Conservation (phyloP, 30 jellyfish, hydroid and myxozoan species). For the Haliclystus octoradiatus region DNA sequence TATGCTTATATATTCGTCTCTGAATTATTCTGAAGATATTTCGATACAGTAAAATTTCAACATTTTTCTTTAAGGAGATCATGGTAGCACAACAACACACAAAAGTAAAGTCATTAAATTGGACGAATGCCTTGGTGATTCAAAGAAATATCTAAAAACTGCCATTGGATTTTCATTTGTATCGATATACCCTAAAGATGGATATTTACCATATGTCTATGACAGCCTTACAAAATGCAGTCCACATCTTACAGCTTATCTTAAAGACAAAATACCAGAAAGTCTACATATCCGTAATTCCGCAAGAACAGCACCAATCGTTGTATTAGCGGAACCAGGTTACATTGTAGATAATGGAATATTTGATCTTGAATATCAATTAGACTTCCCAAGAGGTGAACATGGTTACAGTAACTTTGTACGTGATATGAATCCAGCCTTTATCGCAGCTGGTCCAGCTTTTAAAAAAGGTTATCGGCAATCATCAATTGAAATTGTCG, state of each 20-base stretch:
- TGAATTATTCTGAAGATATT: too few species aligned
- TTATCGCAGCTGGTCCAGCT: conserved; percentile 82
- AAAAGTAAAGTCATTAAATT: conserved; percentile 46
- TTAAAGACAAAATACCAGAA: conserved; percentile 68
- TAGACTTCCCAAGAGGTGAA: conserved; percentile 62
- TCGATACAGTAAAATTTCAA: too few species aligned
- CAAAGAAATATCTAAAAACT: conserved; percentile 15
- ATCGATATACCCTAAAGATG: conserved; percentile 45
- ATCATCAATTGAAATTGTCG: conserved; percentile 47
- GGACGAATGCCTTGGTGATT: conserved; percentile 43
- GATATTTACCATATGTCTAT: conserved; percentile 27
- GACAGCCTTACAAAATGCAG: conserved; percentile 10
- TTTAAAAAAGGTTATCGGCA: conserved; percentile 26
- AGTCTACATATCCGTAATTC: conserved; percentile 36
- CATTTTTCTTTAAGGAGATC: too few species aligned
- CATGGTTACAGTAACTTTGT: conserved; percentile 70
- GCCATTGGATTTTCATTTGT: conserved; percentile 49
- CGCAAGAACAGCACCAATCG: conserved; percentile 68
- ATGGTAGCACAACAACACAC: conserved; percentile 56
- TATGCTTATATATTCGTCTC: too few species aligned
- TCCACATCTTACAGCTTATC: conserved; percentile 43
- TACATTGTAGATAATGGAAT: conserved; percentile 31
- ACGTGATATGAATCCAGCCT: conserved; percentile 77
- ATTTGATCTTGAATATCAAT: conserved; percentile 2
- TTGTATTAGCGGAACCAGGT: conserved; percentile 77